Conservation (phyloP, 1,140 invertebrate genomes). For the Brachionus asplanchnoidis region DNA sequence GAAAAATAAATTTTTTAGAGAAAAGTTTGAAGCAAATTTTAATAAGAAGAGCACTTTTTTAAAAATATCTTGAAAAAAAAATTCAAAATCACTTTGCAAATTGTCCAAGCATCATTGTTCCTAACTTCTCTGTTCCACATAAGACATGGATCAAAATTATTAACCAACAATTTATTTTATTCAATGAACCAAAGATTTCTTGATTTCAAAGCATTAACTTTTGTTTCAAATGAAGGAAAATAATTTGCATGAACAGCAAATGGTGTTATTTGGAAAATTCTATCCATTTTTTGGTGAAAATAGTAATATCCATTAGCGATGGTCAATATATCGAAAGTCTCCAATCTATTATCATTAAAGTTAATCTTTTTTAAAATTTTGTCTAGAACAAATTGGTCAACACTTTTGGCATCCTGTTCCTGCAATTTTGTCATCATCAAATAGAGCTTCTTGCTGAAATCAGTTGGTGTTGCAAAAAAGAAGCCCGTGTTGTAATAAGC, state of each 20-base stretch:
- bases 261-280: background rate
- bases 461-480: background rate
- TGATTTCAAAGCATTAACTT: background rate
- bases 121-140: too few species aligned
- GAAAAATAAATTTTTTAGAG: too few species aligned
- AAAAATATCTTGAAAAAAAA: too few species aligned
- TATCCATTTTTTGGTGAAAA: background rate
- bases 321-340: background rate
- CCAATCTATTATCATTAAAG: background rate
- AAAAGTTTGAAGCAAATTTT: too few species aligned
- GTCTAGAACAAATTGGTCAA: background rate
- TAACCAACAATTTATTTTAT: background rate
- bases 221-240: background rate
- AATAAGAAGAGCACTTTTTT: too few species aligned
- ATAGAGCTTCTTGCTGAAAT: background rate
- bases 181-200: background rate
- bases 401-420: background rate
- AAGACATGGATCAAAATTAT: too few species aligned
- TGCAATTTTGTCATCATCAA: background rate
- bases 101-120: too few species aligned
- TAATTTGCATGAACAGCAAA: background rate
- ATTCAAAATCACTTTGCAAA: too few species aligned
- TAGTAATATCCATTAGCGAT: background rate
- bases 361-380: background rate
- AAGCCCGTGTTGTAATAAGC: background rate